These are phyloP conservation scores for Gephyroberyx darwinii DNA, from an alignment of 2,797 vertebrate species.

Conservation along the genomic window DNA sequence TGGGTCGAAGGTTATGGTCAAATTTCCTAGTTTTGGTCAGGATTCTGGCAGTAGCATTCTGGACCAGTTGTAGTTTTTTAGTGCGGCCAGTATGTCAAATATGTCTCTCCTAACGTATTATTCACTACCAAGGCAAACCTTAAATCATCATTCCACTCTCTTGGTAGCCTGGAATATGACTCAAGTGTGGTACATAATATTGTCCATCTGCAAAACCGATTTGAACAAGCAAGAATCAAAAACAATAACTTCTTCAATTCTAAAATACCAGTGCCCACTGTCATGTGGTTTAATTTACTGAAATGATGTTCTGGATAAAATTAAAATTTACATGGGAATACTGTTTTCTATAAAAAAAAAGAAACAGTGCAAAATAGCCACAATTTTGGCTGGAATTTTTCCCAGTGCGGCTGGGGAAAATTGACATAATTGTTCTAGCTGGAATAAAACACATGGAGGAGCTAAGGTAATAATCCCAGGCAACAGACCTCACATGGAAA, in stretches of 20 bases:
- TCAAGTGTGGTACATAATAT: conserved; percentile 32
- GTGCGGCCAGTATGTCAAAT: too few species aligned
- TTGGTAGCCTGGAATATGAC: conserved; percentile 25
- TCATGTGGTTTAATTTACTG: conserved; percentile 20
- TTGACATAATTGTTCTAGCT: conserved; percentile 3
- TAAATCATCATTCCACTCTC: conserved; percentile 15
- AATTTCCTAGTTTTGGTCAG: too few species aligned
- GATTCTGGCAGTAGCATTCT: too few species aligned
- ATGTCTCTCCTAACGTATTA: conserved; percentile 24
- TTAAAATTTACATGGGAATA: neutral
- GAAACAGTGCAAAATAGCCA: neutral
- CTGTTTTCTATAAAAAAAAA: conserved; percentile 7
- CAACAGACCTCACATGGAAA: neutral
- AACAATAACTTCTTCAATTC: neutral
- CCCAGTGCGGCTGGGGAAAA: neutral
- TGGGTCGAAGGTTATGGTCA: too few species aligned
- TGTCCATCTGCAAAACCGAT: neutral
- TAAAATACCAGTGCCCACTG: conserved; percentile 26
- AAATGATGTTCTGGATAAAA: conserved; percentile 14
- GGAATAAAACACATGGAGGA: neutral
- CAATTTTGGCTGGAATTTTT: conserved; percentile 2
- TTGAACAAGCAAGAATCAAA: neutral
- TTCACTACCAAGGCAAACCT: conserved; percentile 16
- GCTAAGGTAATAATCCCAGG: too few species aligned
- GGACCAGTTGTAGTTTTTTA: too few species aligned